Evolutionary conservation across 1,140 invertebrate species (phyloP).

Genomic region (Anastrepha ludens): DNA sequence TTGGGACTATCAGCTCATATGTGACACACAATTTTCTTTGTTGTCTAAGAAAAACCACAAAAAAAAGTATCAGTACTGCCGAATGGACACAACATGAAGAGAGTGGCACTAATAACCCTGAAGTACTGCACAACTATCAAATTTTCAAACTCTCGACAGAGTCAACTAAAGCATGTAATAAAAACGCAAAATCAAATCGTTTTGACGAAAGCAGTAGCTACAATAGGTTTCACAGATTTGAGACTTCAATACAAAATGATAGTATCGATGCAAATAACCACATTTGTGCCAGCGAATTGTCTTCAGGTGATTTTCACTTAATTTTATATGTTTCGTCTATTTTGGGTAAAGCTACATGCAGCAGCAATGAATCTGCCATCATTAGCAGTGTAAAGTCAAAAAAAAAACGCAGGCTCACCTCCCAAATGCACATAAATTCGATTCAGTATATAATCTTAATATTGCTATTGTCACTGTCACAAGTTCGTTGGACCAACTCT

Average conservation of each 20-base stretch:
- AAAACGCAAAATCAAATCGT: background rate
- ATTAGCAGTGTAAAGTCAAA: background rate
- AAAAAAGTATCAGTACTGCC: background rate
- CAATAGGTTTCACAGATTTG: background rate
- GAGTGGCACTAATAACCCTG: background rate
- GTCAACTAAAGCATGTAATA: background rate
- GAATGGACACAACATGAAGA: background rate
- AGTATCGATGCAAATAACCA: background rate
- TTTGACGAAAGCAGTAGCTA: background rate
- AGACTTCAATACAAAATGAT: background rate
- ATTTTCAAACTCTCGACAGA: background rate
- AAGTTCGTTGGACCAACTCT: slow-evolving; percentile 3
- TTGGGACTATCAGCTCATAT: background rate
- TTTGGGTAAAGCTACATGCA: background rate
- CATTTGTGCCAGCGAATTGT: background rate
- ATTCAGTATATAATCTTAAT: slow-evolving; percentile 13
- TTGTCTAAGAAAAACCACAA: background rate
- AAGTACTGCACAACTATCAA: background rate
- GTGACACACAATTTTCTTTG: background rate
- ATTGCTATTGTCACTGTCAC: slow-evolving; percentile 26
- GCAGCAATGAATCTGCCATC: background rate
- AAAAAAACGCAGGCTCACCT: background rate
- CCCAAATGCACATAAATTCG: background rate
- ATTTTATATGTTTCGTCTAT: background rate
- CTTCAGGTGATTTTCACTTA: background rate